Conservation (phyloP, 2,113 vertebrate species). For the Malurus melanocephalus region DNA sequence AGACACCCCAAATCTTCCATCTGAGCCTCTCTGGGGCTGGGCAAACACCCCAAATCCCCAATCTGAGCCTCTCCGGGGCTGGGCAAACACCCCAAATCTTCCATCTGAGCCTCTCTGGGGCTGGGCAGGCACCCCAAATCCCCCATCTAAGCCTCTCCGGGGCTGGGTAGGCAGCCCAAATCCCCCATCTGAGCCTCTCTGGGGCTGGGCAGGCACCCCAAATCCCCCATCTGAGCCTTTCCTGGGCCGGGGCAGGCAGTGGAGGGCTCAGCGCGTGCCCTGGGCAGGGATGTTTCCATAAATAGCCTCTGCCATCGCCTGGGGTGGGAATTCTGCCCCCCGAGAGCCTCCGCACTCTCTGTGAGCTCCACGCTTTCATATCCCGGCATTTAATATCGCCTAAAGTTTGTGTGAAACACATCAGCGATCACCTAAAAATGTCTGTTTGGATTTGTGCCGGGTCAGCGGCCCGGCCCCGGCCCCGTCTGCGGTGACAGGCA, state of each 20-base stretch:
- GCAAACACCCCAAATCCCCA: neutral
- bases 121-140: neutral
- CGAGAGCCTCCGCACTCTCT: neutral
- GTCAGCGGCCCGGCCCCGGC: neutral
- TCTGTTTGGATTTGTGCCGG: conserved; percentile 59
- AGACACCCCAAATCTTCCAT: neutral
- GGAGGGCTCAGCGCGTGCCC: neutral
- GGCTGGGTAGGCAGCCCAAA: neutral
- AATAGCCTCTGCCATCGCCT: neutral
- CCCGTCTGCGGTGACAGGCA: neutral
- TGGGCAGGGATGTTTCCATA: neutral
- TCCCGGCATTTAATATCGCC: neutral
- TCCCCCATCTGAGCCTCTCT: neutral
- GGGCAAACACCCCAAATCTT: neutral
- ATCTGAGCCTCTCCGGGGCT: too few species aligned
- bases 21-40: neutral
- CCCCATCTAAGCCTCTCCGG: neutral
- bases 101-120: neutral
- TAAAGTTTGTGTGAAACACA: conserved; percentile 27
- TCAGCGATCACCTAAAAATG: conserved; percentile 44
- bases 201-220: neutral
- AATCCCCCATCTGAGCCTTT: neutral
- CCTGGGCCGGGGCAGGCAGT: neutral
- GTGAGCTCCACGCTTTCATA: neutral
- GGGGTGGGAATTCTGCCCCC: neutral